phyloP scores from a whole-genome alignment of 2,888 invertebrate species.

The Cataglyphis albicans region DNA sequence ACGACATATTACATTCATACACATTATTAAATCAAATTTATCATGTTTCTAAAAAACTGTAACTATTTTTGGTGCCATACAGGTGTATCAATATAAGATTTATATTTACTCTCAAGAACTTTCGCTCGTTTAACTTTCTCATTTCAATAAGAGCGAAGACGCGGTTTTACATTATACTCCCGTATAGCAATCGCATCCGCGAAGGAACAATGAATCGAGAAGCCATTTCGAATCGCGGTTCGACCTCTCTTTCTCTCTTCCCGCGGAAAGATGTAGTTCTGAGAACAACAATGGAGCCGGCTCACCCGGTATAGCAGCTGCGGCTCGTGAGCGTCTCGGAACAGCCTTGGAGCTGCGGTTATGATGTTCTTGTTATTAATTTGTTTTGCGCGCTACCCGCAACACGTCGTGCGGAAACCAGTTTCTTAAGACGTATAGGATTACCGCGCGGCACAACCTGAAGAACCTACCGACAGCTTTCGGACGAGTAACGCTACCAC shows the following conservation, averaged over 20 bases:
- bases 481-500: constrained; percentile 71
- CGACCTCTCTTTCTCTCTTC: constrained; percentile 1
- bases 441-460: constrained; percentile 71
- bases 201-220: constrained; percentile 36
- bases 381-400: constrained; percentile 81
- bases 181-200: not conserved
- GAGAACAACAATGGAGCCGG: constrained; percentile 64
- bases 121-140: not conserved
- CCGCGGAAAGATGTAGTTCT: constrained; percentile 53
- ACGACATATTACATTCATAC: not conserved
- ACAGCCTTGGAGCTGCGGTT: constrained; percentile 74
- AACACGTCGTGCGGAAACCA: constrained; percentile 79
- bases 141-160: not conserved
- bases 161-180: not conserved
- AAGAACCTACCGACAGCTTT: constrained; percentile 75
- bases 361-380: constrained; percentile 82
- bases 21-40: not conserved
- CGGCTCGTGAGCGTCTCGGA: constrained; percentile 66
- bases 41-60: not conserved
- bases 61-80: not conserved
- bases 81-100: not conserved
- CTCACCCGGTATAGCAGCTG: constrained; percentile 74
- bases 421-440: constrained; percentile 80
- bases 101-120: not conserved
- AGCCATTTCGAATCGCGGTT: constrained; percentile 36